Evolutionary conservation across 1,140 invertebrate species (phyloP).

Genomic region (Xylocopa sonorina): DNA sequence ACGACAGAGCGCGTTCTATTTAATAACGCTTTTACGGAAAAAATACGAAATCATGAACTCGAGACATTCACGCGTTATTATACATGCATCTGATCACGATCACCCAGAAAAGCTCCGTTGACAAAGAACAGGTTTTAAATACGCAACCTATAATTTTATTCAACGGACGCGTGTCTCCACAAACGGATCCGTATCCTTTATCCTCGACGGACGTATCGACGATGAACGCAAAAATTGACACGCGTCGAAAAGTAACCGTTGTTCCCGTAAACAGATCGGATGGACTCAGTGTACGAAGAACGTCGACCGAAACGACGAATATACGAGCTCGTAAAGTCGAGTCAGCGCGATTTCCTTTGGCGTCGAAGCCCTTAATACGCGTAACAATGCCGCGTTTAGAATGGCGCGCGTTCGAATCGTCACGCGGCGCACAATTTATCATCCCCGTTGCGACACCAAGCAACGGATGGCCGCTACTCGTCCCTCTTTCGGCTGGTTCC

Average conservation of each 20-base stretch:
- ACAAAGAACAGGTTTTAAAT: too few relatives aligned
- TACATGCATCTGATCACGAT: not conserved
- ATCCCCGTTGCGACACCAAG: not conserved
- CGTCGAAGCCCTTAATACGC: constrained; percentile 21
- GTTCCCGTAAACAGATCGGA: not conserved
- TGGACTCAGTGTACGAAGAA: too few relatives aligned
- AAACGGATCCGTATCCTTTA: too few relatives aligned
- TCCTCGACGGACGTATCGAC: not conserved
- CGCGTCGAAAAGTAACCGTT: too few relatives aligned
- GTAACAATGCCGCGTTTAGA: constrained; percentile 7
- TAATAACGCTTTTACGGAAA: not conserved
- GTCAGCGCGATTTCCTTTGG: constrained; percentile 11
- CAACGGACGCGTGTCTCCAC: too few relatives aligned
- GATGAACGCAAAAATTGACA: too few relatives aligned
- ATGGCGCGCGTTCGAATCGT: not conserved
- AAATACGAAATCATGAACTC: not conserved
- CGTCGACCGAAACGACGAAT: too few relatives aligned
- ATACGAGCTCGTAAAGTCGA: not conserved
- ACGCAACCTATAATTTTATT: too few relatives aligned
- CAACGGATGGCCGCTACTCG: constrained; percentile 4
- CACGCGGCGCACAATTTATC: constrained; percentile 13
- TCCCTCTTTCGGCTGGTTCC: constrained; percentile 4
- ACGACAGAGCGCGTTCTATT: not conserved
- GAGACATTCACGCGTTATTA: too few relatives aligned
- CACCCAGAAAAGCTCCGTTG: not conserved